phyloP scores from a whole-genome alignment of 2,888 invertebrate species.

The Cylloceria caligata region DNA sequence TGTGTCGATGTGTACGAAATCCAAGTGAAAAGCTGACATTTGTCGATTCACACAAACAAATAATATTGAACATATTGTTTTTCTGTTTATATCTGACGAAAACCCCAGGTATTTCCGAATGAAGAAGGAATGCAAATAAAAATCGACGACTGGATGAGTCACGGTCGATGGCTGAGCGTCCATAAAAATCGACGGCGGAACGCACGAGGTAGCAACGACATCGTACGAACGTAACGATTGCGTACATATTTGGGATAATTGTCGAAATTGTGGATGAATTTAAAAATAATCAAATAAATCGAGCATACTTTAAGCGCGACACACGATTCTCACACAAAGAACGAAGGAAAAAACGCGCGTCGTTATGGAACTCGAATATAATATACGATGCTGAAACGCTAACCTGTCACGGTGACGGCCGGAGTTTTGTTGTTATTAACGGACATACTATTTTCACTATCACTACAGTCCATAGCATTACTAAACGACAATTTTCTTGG shows the following conservation, averaged over 20 bases:
- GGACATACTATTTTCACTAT: conserved; percentile 76
- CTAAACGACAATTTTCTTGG: conserved; percentile 88
- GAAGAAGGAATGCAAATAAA: conserved; percentile 20
- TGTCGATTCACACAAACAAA: not conserved
- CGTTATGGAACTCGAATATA: too few species aligned
- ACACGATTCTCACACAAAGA: not conserved
- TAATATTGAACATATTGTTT: not conserved
- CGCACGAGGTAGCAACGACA: not conserved
- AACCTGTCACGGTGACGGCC: conserved; percentile 78
- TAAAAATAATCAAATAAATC: not conserved
- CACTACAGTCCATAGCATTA: conserved; percentile 84
- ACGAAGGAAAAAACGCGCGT: not conserved
- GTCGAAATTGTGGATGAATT: not conserved
- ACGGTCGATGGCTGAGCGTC: conserved; percentile 37
- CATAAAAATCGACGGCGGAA: conserved; percentile 12
- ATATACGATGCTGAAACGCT: conserved; percentile 70
- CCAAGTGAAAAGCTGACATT: not conserved
- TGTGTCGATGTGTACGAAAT: not conserved
- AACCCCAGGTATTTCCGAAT: not conserved
- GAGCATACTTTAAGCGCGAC: not conserved
- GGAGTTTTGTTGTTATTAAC: conserved; percentile 72
- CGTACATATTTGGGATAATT: too few species aligned
- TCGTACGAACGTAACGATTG: too few species aligned
- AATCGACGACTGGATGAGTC: conserved; percentile 27
- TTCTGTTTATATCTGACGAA: not conserved